phyloP scores from a whole-genome alignment of 2,113 vertebrate species.

The Amphilophus citrinellus region DNA sequence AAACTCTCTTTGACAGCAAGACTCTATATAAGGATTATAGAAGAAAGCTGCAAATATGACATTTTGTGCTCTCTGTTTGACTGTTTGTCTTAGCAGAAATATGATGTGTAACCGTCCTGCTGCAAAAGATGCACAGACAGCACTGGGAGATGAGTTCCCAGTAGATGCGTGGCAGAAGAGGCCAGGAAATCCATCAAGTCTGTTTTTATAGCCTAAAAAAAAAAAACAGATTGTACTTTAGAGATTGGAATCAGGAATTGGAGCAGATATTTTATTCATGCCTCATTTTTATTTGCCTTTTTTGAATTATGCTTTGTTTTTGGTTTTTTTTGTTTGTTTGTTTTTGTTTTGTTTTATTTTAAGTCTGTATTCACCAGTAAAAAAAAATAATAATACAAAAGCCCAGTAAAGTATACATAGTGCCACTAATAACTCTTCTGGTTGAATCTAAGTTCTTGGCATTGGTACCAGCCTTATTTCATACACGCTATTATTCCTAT shows the following conservation, averaged over 20 bases:
- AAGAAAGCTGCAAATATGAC: slow-evolving; percentile 33
- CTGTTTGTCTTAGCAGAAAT: slow-evolving; percentile 27
- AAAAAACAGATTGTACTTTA: not conserved
- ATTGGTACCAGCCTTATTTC: not conserved
- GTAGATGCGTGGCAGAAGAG: not conserved
- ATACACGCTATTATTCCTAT: not conserved
- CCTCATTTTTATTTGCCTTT: not conserved
- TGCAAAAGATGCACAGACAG: not conserved
- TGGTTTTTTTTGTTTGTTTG: no score
- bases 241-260: not conserved
- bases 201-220: not conserved
- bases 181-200: not conserved
- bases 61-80: slow-evolving; percentile 37
- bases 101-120: not conserved
- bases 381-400: not conserved
- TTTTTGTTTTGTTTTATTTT: not conserved
- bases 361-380: not conserved
- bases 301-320: not conserved
- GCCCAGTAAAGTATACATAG: not conserved
- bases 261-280: not conserved
- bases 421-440: not conserved
- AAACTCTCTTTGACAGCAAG: slow-evolving; percentile 46
- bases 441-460: rapidly evolving
- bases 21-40: slow-evolving; percentile 34
- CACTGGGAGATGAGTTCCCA: not conserved